Evolutionary conservation across 2,888 invertebrate species (phyloP).

Genomic region (Auanema sp.): DNA sequence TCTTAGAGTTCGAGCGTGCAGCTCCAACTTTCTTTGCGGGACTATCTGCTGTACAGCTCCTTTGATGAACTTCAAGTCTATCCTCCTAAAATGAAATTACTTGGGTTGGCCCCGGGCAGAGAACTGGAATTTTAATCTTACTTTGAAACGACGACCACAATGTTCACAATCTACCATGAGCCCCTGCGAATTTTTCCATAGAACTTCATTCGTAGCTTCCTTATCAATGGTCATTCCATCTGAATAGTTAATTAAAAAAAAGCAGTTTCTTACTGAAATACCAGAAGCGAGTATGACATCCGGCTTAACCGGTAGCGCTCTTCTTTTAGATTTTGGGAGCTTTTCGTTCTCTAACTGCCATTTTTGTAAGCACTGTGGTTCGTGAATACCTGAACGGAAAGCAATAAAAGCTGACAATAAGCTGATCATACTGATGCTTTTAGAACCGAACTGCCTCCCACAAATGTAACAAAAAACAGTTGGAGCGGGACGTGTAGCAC

Average conservation of each 20-base stretch:
- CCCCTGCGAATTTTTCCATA: slow-evolving; percentile 67
- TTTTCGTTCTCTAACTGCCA: slow-evolving; percentile 72
- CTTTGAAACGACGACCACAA: slow-evolving; percentile 74
- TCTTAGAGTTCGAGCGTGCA: too few relatives aligned
- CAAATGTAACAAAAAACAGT: slow-evolving; percentile 73
- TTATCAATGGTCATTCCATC: slow-evolving; percentile 55
- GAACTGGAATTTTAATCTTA: slow-evolving; percentile 13
- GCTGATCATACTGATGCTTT: slow-evolving; percentile 65
- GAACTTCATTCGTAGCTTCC: slow-evolving; percentile 67
- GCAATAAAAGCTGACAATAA: background rate
- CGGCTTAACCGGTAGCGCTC: slow-evolving; percentile 72
- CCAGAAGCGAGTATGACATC: slow-evolving; percentile 63
- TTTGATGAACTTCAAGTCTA: slow-evolving; percentile 72
- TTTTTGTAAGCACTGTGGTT: slow-evolving; percentile 73
- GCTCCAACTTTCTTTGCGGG: slow-evolving; percentile 46
- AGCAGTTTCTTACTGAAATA: slow-evolving; percentile 9
- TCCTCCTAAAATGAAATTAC: slow-evolving; percentile 70
- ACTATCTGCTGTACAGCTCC: slow-evolving; percentile 69
- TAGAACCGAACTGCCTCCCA: slow-evolving; percentile 73
- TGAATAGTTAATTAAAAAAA: slow-evolving; percentile 10
- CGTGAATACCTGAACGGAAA: slow-evolving; percentile 17
- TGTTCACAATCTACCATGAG: slow-evolving; percentile 73
- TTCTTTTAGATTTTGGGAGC: slow-evolving; percentile 69
- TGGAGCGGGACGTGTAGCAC: slow-evolving; percentile 61
- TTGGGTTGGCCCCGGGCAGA: too few relatives aligned